phyloP scores from a whole-genome alignment of 2,113 vertebrate species.

The Oncorhynchus kisutch region DNA sequence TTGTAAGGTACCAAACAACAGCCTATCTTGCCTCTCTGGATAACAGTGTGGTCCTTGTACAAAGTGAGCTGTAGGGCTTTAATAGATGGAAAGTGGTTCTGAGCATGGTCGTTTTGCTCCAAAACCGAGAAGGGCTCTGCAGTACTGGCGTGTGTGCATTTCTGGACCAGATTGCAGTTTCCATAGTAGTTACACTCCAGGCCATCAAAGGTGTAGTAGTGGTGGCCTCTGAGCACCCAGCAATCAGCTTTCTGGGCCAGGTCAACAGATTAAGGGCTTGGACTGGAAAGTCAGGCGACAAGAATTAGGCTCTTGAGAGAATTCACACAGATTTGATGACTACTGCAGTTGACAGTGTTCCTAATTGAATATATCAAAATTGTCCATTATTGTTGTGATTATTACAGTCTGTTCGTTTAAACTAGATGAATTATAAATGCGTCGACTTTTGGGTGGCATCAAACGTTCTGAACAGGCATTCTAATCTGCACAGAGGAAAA shows the following conservation, averaged over 20 bases:
- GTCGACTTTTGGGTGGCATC: not conserved
- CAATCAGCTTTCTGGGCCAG: slow-evolving; percentile 2
- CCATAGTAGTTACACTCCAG: slow-evolving; percentile 49
- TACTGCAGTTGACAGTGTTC: not conserved
- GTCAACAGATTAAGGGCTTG: not conserved
- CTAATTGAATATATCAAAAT: not conserved
- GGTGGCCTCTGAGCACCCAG: slow-evolving; percentile 36
- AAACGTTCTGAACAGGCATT: not conserved
- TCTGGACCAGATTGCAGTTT: slow-evolving; percentile 52
- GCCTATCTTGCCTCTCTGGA: slow-evolving; percentile 3
- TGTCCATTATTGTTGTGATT: not conserved
- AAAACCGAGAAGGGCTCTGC: slow-evolving; percentile 55
- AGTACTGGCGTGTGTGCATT: slow-evolving; percentile 1
- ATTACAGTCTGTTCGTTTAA: not conserved
- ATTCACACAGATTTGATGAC: not conserved
- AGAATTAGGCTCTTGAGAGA: too few relatives aligned
- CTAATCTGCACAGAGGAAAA: not conserved
- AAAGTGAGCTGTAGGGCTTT: slow-evolving; percentile 20
- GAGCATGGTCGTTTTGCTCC: slow-evolving; percentile 62
- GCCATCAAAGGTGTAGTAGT: slow-evolving; percentile 55
- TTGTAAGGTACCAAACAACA: slow-evolving; percentile 8
- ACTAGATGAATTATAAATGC: not conserved
- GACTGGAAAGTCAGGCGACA: not conserved
- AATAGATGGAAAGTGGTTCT: not conserved
- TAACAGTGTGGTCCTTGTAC: slow-evolving; percentile 1